A percentile compares a stretch with the other conserved stretches of the same genome.
phyloP scores from a whole-genome alignment of 2,888 invertebrate genomes.

The Aelia acuminata region DNA sequence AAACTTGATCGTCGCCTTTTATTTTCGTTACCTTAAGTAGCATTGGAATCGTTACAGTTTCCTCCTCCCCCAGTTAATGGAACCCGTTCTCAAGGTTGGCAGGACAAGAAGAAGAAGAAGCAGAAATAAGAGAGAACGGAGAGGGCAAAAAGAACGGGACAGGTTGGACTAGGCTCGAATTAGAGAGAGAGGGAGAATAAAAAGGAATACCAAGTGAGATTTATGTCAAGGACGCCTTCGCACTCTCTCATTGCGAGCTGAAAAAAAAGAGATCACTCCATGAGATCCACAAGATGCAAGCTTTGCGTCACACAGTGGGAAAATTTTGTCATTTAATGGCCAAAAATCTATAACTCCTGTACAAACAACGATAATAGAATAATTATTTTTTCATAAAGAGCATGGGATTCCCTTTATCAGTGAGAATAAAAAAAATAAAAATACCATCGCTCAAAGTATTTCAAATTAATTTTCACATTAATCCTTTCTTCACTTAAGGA shows the following conservation, averaged over 20 bases:
- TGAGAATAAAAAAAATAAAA: no score
- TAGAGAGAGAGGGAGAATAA: background rate
- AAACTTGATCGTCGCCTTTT: background rate
- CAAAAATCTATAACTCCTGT: no score
- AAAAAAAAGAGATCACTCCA: background rate
- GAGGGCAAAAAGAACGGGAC: conserved; percentile 6
- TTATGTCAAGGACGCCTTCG: background rate
- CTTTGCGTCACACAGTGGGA: no score
- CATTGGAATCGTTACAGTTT: conserved; percentile 26
- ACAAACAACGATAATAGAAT: no score
- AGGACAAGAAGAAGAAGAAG: background rate
- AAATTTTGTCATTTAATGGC: no score
- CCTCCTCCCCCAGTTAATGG: background rate
- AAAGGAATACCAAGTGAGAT: background rate
- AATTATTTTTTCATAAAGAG: no score
- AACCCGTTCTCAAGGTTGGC: background rate
- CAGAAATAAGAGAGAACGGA: conserved; percentile 3
- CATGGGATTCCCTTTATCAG: no score
- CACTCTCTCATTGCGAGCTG: background rate
- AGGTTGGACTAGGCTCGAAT: background rate
- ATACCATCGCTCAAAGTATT: no score
- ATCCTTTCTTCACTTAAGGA: no score
- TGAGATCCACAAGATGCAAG: background rate
- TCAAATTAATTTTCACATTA: no score
- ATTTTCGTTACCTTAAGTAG: background rate